Percentiles rank a stretch among this genome's conserved stretches.
Conservation (phyloP, 2,888 invertebrate species). For the Drosophila paramelanica region DNA sequence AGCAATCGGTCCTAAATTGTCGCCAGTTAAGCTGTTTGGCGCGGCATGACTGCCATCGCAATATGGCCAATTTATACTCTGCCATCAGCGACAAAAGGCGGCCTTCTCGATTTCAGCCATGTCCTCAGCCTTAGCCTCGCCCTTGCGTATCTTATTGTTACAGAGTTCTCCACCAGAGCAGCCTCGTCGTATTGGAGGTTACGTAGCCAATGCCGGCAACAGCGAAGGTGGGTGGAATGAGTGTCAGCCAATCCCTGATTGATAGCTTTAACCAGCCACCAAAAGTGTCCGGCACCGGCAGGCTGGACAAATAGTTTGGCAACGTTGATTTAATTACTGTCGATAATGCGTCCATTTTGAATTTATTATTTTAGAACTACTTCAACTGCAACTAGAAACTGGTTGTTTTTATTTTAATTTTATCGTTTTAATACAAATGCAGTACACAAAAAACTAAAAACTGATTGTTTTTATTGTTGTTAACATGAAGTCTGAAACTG, state of each 20-base stretch:
- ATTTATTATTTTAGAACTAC: slow-evolving; percentile 17
- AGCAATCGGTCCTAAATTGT: slow-evolving; percentile 96
- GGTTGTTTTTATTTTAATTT: slow-evolving; percentile 22
- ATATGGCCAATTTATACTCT: slow-evolving; percentile 99
- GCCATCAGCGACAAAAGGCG: slow-evolving; percentile 98
- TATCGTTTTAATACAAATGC: too few species aligned
- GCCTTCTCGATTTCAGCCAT: slow-evolving; percentile 96
- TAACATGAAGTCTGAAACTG: slow-evolving; percentile 36
- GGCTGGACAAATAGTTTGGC: slow-evolving; percentile 92
- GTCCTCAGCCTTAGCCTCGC: slow-evolving; percentile 94
- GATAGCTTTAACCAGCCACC: slow-evolving; percentile 95
- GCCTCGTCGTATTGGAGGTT: slow-evolving; percentile 86
- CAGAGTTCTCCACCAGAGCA: slow-evolving; percentile 72
- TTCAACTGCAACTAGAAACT: slow-evolving; percentile 18
- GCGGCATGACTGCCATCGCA: slow-evolving; percentile 97
- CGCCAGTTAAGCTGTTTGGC: slow-evolving; percentile 95
- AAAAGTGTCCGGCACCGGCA: slow-evolving; percentile 93
- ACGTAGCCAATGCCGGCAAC: slow-evolving; percentile 93
- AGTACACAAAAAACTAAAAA: too few species aligned
- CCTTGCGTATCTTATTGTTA: slow-evolving; percentile 92
- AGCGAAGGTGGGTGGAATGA: slow-evolving; percentile 92
- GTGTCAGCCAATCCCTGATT: slow-evolving; percentile 91
- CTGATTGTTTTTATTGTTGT: too few species aligned
- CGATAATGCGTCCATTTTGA: slow-evolving; percentile 90
- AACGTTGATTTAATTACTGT: slow-evolving; percentile 91